A percentile compares a stretch with the other conserved stretches of the same genome.
Conservation (phyloP, 2,113 vertebrate species). For the Eleginops maclovinus region DNA sequence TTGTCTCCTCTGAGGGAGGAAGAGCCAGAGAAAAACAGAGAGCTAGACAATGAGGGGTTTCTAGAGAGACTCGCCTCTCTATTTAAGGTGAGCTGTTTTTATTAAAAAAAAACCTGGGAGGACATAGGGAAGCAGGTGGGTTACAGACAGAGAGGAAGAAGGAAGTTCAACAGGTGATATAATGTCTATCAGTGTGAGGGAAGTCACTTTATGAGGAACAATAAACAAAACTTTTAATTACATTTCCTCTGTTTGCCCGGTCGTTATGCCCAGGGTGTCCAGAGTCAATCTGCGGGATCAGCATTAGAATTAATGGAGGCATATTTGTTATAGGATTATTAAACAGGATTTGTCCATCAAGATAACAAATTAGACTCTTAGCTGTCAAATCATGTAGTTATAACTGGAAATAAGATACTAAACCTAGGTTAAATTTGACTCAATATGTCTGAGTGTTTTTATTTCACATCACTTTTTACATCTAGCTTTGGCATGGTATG, state of each 20-base stretch:
- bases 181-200: conserved; percentile 4
- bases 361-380: not conserved
- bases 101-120: conserved; percentile 81
- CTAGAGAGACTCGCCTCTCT: conserved; percentile 34
- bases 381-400: not conserved
- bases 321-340: not conserved
- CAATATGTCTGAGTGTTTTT: not conserved
- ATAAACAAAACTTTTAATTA: conserved; percentile 45
- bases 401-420: not conserved
- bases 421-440: not conserved
- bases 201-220: conserved; percentile 23
- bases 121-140: conserved; percentile 14
- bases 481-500: no score
- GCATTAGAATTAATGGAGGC: conserved; percentile 10
- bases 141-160: conserved; percentile 32
- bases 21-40: conserved; percentile 56
- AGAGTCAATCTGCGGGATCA: conserved; percentile 14
- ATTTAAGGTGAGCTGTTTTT: conserved; percentile 69
- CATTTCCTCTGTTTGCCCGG: not conserved
- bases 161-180: conserved; percentile 66
- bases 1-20: conserved; percentile 70
- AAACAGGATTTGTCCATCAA: not conserved
- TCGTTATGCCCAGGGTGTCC: conserved; percentile 1
- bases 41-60: conserved; percentile 27
- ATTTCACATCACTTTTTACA: not conserved